Base-by-base conservation (phyloP, 2,888 invertebrate genomes). In the Sussaba pulchella region DNA sequence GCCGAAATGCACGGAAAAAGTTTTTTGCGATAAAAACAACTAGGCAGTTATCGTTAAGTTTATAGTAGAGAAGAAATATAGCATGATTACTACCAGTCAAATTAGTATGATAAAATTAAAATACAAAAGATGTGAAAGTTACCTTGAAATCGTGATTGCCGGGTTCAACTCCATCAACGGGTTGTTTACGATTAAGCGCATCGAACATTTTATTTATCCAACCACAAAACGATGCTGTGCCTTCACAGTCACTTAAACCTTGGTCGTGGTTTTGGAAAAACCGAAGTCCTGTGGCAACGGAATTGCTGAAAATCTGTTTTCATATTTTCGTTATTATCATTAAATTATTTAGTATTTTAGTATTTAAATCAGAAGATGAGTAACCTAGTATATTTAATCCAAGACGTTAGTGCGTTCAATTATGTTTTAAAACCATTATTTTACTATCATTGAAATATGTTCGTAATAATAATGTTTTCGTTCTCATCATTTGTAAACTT, bases 201-300 rank as follows among this genome's bases (percentile, higher is more conserved):
- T 82, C 78, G 26, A 78, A 82, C 78, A 82, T 74, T 17, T 39
- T 19, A 47, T 82, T 76, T 2, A 82, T 63, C 76, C 82, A 82
- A 31, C 66, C 54, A 43, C 82, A 82, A 57, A 82, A 82, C 31
- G 52, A 52, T 54, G 70, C 69, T 14, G 82, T 82, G 21, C 45
- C 64, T 63, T 72, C 63, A 50, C 76, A 76, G 12, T 70, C 73
- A 41, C 26, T 61, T 31, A 82, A 76, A 36, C 50, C 76, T 19
- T 45, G 69, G 24, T 70, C 57, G 24, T 66, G 57, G 17, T 17
- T 45, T 57, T 76, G 45, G 45, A 80, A 77, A 43, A 66, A 70
- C 43, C 57, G 39, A 9, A 82, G 66, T 43, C 77, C 79, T 17
- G 26, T 8, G 43, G 78, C 74, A 24, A 82, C 78, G n/a, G 80